phyloP scores from a whole-genome alignment of 2,797 vertebrate genomes.

The Urophycis tenuis region DNA sequence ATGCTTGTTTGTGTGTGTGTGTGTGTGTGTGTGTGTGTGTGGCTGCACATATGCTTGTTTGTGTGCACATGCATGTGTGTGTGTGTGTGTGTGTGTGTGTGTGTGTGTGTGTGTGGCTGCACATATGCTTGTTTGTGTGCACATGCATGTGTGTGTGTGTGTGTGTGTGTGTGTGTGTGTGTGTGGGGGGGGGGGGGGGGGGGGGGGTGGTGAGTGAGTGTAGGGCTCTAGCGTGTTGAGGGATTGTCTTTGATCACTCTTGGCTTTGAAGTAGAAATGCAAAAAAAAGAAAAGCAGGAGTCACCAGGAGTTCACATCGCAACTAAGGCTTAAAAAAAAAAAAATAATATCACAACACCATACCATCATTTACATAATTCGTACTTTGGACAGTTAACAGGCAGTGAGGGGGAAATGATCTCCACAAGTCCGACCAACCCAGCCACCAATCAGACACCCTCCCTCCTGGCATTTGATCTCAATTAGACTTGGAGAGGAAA shows the following conservation, averaged over 20 bases:
- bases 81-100: neutral
- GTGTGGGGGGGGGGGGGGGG: neutral
- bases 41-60: neutral
- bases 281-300: slow-evolving; percentile 63
- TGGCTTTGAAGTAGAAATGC: slow-evolving; percentile 78
- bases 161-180: neutral
- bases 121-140: neutral
- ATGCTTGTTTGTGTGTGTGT: neutral
- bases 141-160: neutral
- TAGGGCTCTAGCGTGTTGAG: slow-evolving; percentile 67
- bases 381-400: slow-evolving; percentile 67
- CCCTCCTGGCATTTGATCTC: slow-evolving; percentile 62
- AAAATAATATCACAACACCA: slow-evolving; percentile 15
- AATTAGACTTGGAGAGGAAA: slow-evolving; percentile 47
- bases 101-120: neutral
- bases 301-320: slow-evolving; percentile 71
- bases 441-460: slow-evolving; percentile 51
- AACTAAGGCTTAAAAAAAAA: slow-evolving; percentile 61
- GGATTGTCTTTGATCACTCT: slow-evolving; percentile 80
- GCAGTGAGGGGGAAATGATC: slow-evolving; percentile 50
- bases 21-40: neutral
- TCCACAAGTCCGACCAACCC: slow-evolving; percentile 52
- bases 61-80: neutral
- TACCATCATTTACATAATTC: slow-evolving; percentile 73
- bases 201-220: slow-evolving; percentile 33